Evolutionary conservation across 2,113 vertebrate genomes (phyloP), one percentile per base, ranked within the genome.

Genomic region (Antennarius striatus): DNA sequence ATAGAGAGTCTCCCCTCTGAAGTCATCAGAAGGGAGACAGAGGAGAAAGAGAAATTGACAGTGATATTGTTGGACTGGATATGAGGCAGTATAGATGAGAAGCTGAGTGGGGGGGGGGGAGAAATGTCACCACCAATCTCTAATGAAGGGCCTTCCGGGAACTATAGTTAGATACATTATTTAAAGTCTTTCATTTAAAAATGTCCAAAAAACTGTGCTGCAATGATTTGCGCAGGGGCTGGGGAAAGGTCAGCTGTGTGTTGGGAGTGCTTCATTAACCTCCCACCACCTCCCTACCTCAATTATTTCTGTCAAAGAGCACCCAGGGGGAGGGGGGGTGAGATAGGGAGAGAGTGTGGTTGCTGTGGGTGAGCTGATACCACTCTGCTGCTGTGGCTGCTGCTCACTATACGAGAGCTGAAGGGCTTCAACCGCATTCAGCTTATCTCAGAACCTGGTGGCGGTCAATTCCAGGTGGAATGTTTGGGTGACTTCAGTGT

Each of bases 181-280:
- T 92, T 91, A 93, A 93, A 91, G 89, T 83, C 89, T 92, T 92
- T 93, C 90, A 93, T 93, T 93, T 91, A 91, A 90, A 91, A 90
- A 91, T 85, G 84, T 87, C 88, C 86, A 91, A 90, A 91, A 91
- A 89, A 82, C 77, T 89, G 75, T 79, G 78, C 86, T 80, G 80
- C 79, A 54, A 86, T 91, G 89, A 88, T 92, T 87, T 89, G 87
- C 79, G 63, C 81, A 75, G 75, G 73, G 77, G 81, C 89, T 83
- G 79, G 86, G 81, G 89, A 92, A 93, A 93, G 93, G 93, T 93
- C 93, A 92, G 71, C 54, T 39, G 66, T 82, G 90, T 87, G 86
- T 90, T 83, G 87, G 88, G 86, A 92, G 91, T 88, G 90, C 91
- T 92, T 93, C 88, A 93, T 93, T 93, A 93, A 93, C 93, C 93